phyloP scores from a whole-genome alignment of 2,888 invertebrate genomes.

The Oxyscelio sp. region DNA sequence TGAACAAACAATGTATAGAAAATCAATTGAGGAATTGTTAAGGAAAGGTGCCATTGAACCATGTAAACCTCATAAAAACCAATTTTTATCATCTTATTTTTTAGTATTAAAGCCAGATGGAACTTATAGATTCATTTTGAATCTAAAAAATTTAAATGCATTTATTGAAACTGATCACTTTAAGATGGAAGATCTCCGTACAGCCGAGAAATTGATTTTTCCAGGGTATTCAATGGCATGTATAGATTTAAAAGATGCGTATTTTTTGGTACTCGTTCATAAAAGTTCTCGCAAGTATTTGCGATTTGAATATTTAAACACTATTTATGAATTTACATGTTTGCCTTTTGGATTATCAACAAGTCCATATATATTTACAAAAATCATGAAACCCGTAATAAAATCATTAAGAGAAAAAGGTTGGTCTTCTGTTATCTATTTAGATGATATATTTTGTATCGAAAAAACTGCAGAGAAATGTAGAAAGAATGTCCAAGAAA shows the following conservation, averaged over 20 bases:
- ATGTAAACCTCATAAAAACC: neutral
- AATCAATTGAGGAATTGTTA: neutral
- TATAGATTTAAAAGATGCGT: constrained; percentile 20
- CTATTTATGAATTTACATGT: constrained; percentile 8
- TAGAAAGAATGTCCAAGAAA: neutral
- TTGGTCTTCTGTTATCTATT: constrained; percentile 42
- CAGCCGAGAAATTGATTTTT: constrained; percentile 5
- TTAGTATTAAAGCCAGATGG: neutral
- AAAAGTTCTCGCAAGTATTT: neutral
- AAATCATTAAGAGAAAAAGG: constrained; percentile 19
- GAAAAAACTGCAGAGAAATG: neutral
- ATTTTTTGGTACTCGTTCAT: constrained; percentile 16
- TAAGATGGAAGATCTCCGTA: constrained; percentile 16
- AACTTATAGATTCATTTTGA: constrained; percentile 15
- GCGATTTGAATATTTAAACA: constrained; percentile 3
- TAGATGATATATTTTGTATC: constrained; percentile 19
- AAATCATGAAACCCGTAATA: constrained; percentile 59
- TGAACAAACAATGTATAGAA: neutral
- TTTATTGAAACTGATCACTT: constrained; percentile 18
- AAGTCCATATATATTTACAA: constrained; percentile 56
- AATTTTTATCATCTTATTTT: constrained; percentile 23
- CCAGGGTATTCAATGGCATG: constrained; percentile 8
- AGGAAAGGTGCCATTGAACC: neutral
- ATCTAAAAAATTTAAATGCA: constrained; percentile 12
- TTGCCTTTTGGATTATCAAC: constrained; percentile 59